These are phyloP conservation scores for Epinephelus moara DNA, from an alignment of 2,113 vertebrate species.

Conservation along the genomic window DNA sequence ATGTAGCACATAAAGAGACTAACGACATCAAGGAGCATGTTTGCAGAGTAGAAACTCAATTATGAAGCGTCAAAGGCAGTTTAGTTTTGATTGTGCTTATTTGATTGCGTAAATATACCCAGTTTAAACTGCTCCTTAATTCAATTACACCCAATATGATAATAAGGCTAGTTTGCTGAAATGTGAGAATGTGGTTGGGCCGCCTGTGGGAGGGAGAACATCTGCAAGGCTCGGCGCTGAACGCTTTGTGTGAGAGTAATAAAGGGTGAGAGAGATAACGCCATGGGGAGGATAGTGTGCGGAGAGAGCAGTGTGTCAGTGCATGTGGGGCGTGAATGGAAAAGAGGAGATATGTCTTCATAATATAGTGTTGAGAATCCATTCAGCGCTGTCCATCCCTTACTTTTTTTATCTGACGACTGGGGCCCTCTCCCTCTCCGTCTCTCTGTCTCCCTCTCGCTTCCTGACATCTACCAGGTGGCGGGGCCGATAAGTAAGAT, in stretches of 20 bases:
- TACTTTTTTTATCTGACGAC: slow-evolving; percentile 64
- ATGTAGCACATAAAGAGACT: slow-evolving; percentile 19
- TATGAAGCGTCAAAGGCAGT: slow-evolving; percentile 60
- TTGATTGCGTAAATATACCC: slow-evolving; percentile 50
- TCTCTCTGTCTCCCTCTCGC: slow-evolving; percentile 36
- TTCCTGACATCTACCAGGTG: slow-evolving; percentile 75
- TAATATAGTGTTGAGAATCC: slow-evolving; percentile 74
- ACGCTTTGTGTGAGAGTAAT: slow-evolving; percentile 71
- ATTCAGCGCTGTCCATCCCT: slow-evolving; percentile 66
- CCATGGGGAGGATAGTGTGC: slow-evolving; percentile 59
- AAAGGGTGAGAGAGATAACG: slow-evolving; percentile 76
- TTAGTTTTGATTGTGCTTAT: slow-evolving; percentile 62
- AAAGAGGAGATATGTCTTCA: slow-evolving; percentile 77
- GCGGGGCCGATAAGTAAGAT: slow-evolving; percentile 63
- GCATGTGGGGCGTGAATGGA: slow-evolving; percentile 62
- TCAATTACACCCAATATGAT: slow-evolving; percentile 77
- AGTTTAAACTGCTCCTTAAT: slow-evolving; percentile 66
- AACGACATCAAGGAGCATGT: slow-evolving; percentile 53
- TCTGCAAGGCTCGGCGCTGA: slow-evolving; percentile 65
- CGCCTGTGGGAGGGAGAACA: slow-evolving; percentile 61
- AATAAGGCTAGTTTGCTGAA: slow-evolving; percentile 67
- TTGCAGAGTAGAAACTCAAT: slow-evolving; percentile 52
- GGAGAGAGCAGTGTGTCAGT: slow-evolving; percentile 65
- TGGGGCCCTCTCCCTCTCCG: slow-evolving; percentile 25
- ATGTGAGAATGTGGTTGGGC: slow-evolving; percentile 58